Percentiles rank a stretch among this genome's conserved stretches.
Evolutionary conservation across 1,140 invertebrate genomes (phyloP).

Genomic region (Riptortus pedestris): DNA sequence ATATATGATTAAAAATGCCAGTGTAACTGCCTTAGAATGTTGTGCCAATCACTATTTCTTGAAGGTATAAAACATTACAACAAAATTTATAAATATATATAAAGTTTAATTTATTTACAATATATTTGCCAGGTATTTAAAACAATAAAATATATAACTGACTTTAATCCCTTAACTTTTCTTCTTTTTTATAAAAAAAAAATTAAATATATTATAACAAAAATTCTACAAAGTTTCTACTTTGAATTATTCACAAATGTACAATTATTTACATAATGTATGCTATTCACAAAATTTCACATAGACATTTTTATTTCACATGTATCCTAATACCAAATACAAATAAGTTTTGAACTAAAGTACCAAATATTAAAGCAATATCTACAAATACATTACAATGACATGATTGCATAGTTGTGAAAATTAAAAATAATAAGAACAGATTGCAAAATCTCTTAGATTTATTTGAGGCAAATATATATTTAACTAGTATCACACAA

Average conservation of each 20-base stretch:
- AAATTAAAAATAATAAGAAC: too few species aligned
- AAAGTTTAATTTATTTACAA: background rate
- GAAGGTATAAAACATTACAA: slow-evolving; percentile 1
- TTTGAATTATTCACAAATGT: background rate
- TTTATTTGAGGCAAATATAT: background rate
- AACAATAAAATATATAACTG: background rate
- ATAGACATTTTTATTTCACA: background rate
- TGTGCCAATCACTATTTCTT: background rate
- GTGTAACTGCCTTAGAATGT: background rate
- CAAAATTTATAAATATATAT: slow-evolving; percentile 2
- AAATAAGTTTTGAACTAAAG: background rate
- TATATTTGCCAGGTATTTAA: background rate
- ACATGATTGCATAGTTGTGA: background rate
- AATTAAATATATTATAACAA: slow-evolving; percentile 3
- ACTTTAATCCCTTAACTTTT: background rate
- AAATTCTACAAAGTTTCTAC: background rate
- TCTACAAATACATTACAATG: background rate
- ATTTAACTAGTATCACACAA: slow-evolving; percentile 2
- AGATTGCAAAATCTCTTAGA: too few species aligned
- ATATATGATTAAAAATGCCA: background rate
- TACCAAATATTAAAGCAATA: background rate
- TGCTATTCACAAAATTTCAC: too few species aligned
- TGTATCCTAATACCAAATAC: background rate
- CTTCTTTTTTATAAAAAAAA: background rate
- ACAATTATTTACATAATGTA: too few species aligned